These are phyloP conservation scores for Helogale parvula DNA, from an alignment of 2,113 vertebrate species.

Conservation along the genomic window DNA sequence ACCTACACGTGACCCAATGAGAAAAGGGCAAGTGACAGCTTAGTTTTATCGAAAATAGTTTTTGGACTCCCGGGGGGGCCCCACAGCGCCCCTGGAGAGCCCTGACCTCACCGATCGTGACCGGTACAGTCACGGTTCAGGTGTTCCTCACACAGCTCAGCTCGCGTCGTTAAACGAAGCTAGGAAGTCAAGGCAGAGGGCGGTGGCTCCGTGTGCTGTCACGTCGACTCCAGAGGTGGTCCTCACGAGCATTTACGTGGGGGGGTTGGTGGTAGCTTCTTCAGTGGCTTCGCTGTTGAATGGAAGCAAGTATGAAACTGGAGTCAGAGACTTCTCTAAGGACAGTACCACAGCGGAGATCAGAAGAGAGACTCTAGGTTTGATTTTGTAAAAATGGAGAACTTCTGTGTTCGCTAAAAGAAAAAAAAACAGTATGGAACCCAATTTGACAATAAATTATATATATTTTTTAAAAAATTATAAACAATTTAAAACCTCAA, in stretches of 20 bases:
- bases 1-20: neutral
- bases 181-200: too few relatives aligned
- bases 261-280: neutral
- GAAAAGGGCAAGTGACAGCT: neutral
- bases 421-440: neutral
- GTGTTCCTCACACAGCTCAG: neutral
- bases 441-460: too few relatives aligned
- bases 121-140: accelerated
- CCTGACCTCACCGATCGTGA: accelerated
- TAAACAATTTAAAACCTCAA: neutral
- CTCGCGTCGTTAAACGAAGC: neutral
- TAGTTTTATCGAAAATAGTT: neutral
- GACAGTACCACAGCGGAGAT: neutral
- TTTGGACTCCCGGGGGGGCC: neutral
- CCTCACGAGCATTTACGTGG: neutral
- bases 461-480: neutral
- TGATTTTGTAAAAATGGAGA: conserved; percentile 7
- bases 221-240: neutral
- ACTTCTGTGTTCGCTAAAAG: neutral
- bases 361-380: neutral
- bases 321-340: neutral
- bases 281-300: neutral
- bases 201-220: neutral
- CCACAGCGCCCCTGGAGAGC: neutral
- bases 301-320: neutral